Evolutionary conservation across 2,797 vertebrate genomes (phyloP).

Genomic region (Zalophus californianus): DNA sequence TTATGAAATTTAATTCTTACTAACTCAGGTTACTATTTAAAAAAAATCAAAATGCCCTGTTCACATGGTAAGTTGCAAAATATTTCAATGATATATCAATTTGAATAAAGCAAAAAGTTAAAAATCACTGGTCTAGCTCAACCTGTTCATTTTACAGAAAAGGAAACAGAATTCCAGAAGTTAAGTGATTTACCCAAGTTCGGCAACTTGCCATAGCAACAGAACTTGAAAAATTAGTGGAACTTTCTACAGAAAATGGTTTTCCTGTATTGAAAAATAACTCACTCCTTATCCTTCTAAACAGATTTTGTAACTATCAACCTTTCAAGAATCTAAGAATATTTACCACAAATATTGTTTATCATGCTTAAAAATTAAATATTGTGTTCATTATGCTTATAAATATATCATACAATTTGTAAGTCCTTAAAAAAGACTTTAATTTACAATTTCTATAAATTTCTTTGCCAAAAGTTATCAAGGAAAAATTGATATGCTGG

Average conservation of each 20-base stretch:
- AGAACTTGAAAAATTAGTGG: conserved; percentile 63
- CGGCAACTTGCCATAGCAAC: conserved; percentile 56
- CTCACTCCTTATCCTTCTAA: not conserved
- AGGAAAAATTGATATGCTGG: conserved; percentile 1
- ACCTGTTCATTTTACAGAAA: conserved; percentile 37
- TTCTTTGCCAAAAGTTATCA: conserved; percentile 33
- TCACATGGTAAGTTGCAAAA: not conserved
- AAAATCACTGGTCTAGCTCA: conserved; percentile 43
- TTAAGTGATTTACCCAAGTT: conserved; percentile 50
- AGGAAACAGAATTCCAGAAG: conserved; percentile 23
- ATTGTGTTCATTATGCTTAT: not conserved
- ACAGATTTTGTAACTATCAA: conserved; percentile 33
- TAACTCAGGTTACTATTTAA: not conserved
- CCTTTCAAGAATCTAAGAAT: conserved; percentile 29
- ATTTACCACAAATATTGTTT: not conserved
- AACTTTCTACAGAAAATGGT: conserved; percentile 24
- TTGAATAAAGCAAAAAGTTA: conserved; percentile 35
- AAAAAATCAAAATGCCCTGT: not conserved
- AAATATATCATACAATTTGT: not conserved
- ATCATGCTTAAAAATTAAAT: conserved; percentile 15
- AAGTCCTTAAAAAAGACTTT: not conserved
- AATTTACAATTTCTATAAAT: conserved; percentile 8
- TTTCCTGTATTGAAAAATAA: conserved; percentile 32
- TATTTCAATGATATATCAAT: not conserved
- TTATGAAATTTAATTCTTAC: conserved; percentile 29